These are phyloP conservation scores for Thyatira batis DNA, from an alignment of 2,888 invertebrate species.

Conservation along the genomic window DNA sequence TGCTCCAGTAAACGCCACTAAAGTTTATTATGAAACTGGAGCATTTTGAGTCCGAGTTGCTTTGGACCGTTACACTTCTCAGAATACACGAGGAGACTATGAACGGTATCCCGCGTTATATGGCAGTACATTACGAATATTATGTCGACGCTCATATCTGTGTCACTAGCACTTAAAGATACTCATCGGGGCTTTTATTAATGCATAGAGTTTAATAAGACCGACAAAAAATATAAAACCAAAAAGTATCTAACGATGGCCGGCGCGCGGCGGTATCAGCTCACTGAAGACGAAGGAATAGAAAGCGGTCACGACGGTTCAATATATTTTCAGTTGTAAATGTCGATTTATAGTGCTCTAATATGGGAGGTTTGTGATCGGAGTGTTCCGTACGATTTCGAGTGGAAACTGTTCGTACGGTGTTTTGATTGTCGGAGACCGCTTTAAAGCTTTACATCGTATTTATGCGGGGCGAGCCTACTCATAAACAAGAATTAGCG, in stretches of 20 bases:
- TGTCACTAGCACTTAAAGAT: slow-evolving; percentile 62
- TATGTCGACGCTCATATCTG: slow-evolving; percentile 59
- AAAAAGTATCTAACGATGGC: slow-evolving; percentile 31
- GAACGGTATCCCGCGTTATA: slow-evolving; percentile 59
- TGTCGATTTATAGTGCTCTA: slow-evolving; percentile 42
- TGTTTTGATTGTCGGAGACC: slow-evolving; percentile 64
- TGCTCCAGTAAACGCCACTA: slow-evolving; percentile 39
- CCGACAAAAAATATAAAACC: slow-evolving; percentile 39
- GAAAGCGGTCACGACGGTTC: slow-evolving; percentile 44
- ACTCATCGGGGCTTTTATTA: slow-evolving; percentile 57
- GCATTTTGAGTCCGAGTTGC: slow-evolving; percentile 55
- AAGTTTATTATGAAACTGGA: slow-evolving; percentile 63
- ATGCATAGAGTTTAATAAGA: slow-evolving; percentile 50
- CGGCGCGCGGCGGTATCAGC: slow-evolving; percentile 26
- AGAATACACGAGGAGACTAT: slow-evolving; percentile 60
- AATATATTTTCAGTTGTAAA: slow-evolving; percentile 43
- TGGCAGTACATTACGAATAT: slow-evolving; percentile 63
- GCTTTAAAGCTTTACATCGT: slow-evolving; percentile 59
- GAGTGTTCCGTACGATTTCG: slow-evolving; percentile 50
- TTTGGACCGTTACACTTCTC: slow-evolving; percentile 65
- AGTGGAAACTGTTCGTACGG: slow-evolving; percentile 41
- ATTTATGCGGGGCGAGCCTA: slow-evolving; percentile 59
- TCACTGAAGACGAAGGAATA: slow-evolving; percentile 25
- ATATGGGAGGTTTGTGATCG: slow-evolving; percentile 51
- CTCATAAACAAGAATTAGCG: slow-evolving; percentile 80